Conservation (phyloP, 2,113 vertebrate genomes). For the Ictidomys tridecemlineatus region DNA sequence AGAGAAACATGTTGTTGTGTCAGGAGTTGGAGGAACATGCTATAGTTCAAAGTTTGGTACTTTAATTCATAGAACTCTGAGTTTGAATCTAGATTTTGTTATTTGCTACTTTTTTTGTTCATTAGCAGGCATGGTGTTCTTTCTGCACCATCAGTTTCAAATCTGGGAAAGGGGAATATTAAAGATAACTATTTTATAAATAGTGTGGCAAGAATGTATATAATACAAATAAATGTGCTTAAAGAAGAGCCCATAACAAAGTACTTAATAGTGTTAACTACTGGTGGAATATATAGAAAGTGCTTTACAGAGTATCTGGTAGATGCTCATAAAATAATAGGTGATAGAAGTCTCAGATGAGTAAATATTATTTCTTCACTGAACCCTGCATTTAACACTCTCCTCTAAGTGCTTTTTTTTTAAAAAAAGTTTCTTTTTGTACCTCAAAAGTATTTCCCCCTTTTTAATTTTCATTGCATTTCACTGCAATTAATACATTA, state of each 20-base stretch:
- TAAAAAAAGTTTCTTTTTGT: not conserved
- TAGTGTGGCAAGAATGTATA: not conserved
- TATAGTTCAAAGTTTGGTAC: not conserved
- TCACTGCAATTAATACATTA: not conserved
- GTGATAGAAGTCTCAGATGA: not conserved
- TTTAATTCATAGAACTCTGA: not conserved
- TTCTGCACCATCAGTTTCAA: not conserved
- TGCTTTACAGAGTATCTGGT: not conserved
- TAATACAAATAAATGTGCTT: not conserved
- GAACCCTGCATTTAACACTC: not conserved
- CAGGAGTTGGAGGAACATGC: not conserved
- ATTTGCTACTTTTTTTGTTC: not conserved
- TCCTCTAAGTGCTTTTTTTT: not conserved
- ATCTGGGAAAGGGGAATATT: not conserved
- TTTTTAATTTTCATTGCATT: not conserved
- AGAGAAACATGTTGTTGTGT: not conserved
- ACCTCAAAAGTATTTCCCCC: not conserved
- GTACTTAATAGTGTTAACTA: not conserved
- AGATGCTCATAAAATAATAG: not conserved
- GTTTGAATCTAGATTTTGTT: not conserved
- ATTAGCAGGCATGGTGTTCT: not conserved
- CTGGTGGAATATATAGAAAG: not conserved
- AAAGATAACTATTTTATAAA: not conserved
- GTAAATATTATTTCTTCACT: not conserved
- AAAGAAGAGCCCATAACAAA: not conserved